Percentiles rank a stretch among this genome's conserved stretches.
phyloP scores from a whole-genome alignment of 2,888 invertebrate genomes.

The Hyppa rectilinea region DNA sequence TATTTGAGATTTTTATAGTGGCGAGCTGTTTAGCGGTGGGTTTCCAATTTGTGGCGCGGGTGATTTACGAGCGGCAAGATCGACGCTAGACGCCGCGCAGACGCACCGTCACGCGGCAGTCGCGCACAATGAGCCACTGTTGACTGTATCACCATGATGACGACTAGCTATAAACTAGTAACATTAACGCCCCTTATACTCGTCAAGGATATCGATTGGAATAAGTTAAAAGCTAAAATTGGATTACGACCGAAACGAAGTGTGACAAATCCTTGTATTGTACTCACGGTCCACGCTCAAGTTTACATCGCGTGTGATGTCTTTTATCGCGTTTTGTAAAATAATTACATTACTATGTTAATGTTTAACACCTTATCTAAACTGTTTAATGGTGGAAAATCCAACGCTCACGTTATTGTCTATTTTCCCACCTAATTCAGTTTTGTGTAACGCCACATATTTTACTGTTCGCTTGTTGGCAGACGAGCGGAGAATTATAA shows the following conservation, averaged over 20 bases:
- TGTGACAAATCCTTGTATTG: constrained; percentile 45
- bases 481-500: constrained; percentile 25
- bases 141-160: constrained; percentile 60
- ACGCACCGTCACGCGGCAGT: constrained; percentile 70
- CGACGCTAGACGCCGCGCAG: constrained; percentile 83
- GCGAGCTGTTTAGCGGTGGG: constrained; percentile 82
- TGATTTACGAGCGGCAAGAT: constrained; percentile 83
- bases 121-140: constrained; percentile 72
- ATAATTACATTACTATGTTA: constrained; percentile 16
- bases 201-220: constrained; percentile 57
- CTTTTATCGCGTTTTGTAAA: constrained; percentile 39
- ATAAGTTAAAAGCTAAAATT: constrained; percentile 52
- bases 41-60: constrained; percentile 85
- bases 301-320: constrained; percentile 39
- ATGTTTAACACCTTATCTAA: constrained; percentile 29
- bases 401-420: constrained; percentile 24
- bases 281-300: constrained; percentile 18
- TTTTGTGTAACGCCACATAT: constrained; percentile 19
- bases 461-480: constrained; percentile 32
- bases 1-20: constrained; percentile 84
- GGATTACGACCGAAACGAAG: constrained; percentile 57
- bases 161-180: constrained; percentile 68
- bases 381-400: constrained; percentile 29
- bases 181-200: constrained; percentile 64
- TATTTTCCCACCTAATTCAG: constrained; percentile 18